These are phyloP conservation scores for Pyxicephalus adspersus DNA, from an alignment of 2,113 vertebrate genomes.

Conservation along the genomic window DNA sequence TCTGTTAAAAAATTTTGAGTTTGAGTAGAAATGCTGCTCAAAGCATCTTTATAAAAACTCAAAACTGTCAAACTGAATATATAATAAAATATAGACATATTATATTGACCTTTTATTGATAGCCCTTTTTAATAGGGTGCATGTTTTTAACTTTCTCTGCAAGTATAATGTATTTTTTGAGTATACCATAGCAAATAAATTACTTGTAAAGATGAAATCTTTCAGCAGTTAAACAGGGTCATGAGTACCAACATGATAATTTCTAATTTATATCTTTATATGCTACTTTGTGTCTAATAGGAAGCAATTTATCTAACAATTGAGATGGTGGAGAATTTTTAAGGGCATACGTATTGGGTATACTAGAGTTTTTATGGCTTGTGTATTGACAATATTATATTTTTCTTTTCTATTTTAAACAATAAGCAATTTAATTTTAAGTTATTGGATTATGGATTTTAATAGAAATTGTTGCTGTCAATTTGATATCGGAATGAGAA, in stretches of 20 bases:
- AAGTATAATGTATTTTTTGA: neutral
- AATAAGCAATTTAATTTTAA: too few species aligned
- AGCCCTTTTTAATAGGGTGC: too few species aligned
- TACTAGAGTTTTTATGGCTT: neutral
- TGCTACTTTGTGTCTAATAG: neutral
- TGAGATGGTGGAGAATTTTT: neutral
- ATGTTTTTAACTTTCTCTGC: too few species aligned
- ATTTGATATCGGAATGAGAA: neutral
- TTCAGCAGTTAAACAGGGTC: neutral
- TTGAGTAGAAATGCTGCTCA: too few species aligned
- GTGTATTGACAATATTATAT: too few species aligned
- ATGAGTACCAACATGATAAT: neutral
- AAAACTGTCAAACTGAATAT: too few species aligned
- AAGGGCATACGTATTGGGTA: neutral
- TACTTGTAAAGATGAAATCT: neutral
- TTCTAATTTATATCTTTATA: constrained; percentile 1
- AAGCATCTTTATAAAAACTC: too few species aligned
- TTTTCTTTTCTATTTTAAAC: too few species aligned
- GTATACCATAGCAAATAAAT: neutral
- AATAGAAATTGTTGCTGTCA: neutral
- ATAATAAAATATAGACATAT: too few species aligned
- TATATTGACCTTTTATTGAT: too few species aligned
- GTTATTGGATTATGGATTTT: neutral
- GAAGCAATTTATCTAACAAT: constrained; percentile 9
- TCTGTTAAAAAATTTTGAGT: too few species aligned